These are phyloP conservation scores for Rhopalosiphum padi DNA, from an alignment of 1,140 invertebrate genomes.

Conservation along the genomic window DNA sequence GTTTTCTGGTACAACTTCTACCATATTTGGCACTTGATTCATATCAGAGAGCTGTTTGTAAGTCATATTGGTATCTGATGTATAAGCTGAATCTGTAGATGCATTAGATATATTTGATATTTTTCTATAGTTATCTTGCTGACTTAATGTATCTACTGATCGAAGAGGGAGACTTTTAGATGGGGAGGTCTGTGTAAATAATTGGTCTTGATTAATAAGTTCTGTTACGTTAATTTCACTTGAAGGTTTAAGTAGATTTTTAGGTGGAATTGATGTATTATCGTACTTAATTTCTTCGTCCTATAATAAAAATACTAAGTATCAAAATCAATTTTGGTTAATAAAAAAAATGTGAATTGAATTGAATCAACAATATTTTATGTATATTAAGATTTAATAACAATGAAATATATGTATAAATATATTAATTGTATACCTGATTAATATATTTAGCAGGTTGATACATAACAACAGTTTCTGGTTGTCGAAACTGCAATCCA, in stretches of 20 bases:
- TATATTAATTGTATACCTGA: background rate
- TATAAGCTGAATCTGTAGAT: slow-evolving; percentile 56
- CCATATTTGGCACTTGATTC: slow-evolving; percentile 53
- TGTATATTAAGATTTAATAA: background rate
- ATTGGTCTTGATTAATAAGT: slow-evolving; percentile 51
- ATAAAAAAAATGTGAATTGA: background rate
- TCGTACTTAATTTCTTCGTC: slow-evolving; percentile 44
- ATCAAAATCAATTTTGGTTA: background rate
- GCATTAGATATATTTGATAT: slow-evolving; percentile 58
- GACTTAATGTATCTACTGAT: slow-evolving; percentile 47
- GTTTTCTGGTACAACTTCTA: slow-evolving; percentile 55
- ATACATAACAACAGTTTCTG: slow-evolving; percentile 49
- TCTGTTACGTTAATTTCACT: slow-evolving; percentile 55
- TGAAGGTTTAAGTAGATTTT: slow-evolving; percentile 23
- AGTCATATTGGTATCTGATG: slow-evolving; percentile 48
- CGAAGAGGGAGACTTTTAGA: slow-evolving; percentile 52
- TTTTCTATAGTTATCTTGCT: slow-evolving; percentile 58
- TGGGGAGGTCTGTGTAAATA: slow-evolving; percentile 7
- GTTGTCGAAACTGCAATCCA: slow-evolving; percentile 49
- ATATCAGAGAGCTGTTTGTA: slow-evolving; percentile 46
- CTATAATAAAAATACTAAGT: background rate
- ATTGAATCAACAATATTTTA: background rate
- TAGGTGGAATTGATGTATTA: background rate
- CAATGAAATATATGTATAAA: background rate
- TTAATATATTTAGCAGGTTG: slow-evolving; percentile 40